Conservation (phyloP, 2,113 vertebrate genomes). For the Takifugu bimaculatus region DNA sequence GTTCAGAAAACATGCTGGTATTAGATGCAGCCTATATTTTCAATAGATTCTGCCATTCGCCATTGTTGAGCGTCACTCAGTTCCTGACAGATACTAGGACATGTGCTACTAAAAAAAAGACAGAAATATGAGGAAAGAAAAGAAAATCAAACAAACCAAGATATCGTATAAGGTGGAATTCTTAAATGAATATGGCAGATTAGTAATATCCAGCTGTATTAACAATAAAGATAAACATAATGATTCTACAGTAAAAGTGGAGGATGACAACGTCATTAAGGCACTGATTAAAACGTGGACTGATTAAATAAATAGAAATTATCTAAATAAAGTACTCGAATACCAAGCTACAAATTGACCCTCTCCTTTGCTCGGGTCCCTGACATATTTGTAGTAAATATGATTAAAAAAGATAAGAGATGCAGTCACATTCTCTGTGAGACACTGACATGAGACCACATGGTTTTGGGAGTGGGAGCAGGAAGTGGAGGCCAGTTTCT, state of each 20-base stretch:
- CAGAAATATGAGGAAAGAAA: constrained; percentile 44
- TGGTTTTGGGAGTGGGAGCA: constrained; percentile 25
- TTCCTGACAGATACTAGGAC: constrained; percentile 64
- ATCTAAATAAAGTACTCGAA: too few species aligned
- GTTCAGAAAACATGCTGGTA: constrained; percentile 35
- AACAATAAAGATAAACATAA: not conserved
- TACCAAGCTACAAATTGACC: constrained; percentile 5
- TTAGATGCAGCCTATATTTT: constrained; percentile 61
- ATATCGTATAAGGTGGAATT: constrained; percentile 15
- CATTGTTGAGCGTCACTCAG: constrained; percentile 72
- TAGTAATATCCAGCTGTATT: constrained; percentile 15
- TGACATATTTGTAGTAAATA: constrained; percentile 9
- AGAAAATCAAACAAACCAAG: constrained; percentile 18
- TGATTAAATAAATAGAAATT: not conserved
- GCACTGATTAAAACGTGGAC: not conserved
- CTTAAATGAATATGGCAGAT: constrained; percentile 21
- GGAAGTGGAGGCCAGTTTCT: constrained; percentile 33
- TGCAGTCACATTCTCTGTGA: constrained; percentile 47
- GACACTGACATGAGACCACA: constrained; percentile 56
- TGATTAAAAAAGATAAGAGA: constrained; percentile 46
- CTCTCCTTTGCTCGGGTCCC: constrained; percentile 20
- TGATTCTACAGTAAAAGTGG: constrained; percentile 14
- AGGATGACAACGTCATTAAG: constrained; percentile 7
- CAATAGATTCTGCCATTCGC: constrained; percentile 98
- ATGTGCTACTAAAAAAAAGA: constrained; percentile 70